Conservation (phyloP, 2,797 vertebrate species). For the Petrocephalus schoutedeni region DNA sequence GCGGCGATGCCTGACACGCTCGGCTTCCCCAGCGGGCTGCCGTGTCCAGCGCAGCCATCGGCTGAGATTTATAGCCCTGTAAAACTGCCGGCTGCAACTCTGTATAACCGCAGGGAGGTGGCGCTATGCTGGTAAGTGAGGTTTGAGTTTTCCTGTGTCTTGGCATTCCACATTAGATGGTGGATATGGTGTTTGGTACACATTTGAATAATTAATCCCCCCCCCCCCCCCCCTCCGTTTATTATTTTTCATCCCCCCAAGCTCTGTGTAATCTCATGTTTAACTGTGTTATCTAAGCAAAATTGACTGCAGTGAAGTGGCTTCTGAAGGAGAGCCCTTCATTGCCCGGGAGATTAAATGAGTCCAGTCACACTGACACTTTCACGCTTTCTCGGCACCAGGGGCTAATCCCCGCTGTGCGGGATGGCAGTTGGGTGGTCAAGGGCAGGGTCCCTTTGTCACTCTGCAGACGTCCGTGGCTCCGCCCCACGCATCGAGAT, state of each 20-base stretch:
- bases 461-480: not conserved
- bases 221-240: not conserved
- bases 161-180: not conserved
- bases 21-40: no score
- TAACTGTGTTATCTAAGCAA: conserved; percentile 5
- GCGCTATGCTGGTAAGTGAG: not conserved
- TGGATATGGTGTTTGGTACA: not conserved
- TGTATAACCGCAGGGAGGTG: not conserved
- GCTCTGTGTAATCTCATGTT: not conserved
- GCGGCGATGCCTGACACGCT: not conserved
- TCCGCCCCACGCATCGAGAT: not conserved
- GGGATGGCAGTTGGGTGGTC: no score
- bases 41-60: not conserved
- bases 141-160: not conserved
- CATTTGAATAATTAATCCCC: conserved; percentile 18
- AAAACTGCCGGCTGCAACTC: not conserved
- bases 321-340: not conserved
- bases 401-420: not conserved
- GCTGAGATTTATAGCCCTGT: not conserved
- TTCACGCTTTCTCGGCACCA: not conserved
- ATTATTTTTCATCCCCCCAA: not conserved
- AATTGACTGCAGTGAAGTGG: conserved; percentile 3
- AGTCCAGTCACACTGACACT: not conserved
- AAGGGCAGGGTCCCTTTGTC: not conserved
- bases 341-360: not conserved